Evolutionary conservation across 1,140 invertebrate genomes (phyloP).

Genomic region (Rhagoletis zephyria): DNA sequence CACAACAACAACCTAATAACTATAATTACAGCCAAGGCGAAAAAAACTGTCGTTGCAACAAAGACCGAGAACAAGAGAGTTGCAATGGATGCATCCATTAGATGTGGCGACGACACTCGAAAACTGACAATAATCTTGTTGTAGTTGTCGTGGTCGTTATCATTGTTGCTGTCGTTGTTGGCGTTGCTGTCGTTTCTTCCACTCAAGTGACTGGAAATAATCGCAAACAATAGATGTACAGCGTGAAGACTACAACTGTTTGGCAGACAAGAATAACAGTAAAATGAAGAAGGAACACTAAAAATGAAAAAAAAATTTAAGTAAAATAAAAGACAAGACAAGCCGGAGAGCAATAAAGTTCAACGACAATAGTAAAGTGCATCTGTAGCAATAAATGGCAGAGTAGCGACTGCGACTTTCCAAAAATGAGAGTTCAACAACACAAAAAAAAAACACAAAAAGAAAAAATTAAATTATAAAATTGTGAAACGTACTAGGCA

Average conservation of each 20-base stretch:
- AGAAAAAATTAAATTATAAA: background rate
- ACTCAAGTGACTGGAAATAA: constrained; percentile 42
- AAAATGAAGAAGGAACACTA: background rate
- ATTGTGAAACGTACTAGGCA: background rate
- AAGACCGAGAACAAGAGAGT: too few relatives aligned
- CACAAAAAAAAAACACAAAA: background rate
- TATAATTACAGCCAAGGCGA: constrained; percentile 28
- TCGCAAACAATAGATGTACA: constrained; percentile 23
- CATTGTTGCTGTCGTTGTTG: background rate
- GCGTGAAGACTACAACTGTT: background rate
- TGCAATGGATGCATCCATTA: constrained; percentile 32
- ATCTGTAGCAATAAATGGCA: background rate
- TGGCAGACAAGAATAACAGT: constrained; percentile 40
- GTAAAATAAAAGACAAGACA: background rate
- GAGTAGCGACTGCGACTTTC: constrained; percentile 29
- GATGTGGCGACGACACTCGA: constrained; percentile 43
- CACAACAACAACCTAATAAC: constrained; percentile 35
- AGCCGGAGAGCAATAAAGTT: background rate
- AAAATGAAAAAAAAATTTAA: background rate
- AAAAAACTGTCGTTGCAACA: too few relatives aligned
- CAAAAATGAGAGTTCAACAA: background rate
- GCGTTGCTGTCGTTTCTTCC: constrained; percentile 12
- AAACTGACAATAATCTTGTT: constrained; percentile 27
- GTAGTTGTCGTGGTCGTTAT: background rate
- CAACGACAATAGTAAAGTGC: background rate